Percentiles rank a stretch among this genome's conserved stretches.
Conservation (phyloP, 2,113 vertebrate genomes). For the Rhinoderma darwinii region DNA sequence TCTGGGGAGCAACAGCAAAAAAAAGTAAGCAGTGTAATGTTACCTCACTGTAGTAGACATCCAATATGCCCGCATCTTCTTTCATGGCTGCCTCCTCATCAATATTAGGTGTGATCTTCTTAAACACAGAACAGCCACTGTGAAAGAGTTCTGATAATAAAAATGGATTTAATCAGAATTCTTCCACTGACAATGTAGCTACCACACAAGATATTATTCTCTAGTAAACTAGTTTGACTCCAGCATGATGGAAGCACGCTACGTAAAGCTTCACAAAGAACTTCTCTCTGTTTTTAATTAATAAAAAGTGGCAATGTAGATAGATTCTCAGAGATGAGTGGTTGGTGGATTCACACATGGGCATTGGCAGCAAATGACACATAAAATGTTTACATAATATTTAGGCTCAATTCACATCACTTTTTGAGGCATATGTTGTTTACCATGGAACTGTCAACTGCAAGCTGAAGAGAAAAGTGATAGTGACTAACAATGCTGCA, state of each 20-base stretch:
- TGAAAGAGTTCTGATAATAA: constrained; percentile 83
- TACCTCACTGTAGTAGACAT: constrained; percentile 95
- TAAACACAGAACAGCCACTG: constrained; percentile 88
- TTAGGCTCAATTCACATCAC: too few relatives aligned
- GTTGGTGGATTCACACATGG: too few relatives aligned
- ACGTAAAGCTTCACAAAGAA: neutral
- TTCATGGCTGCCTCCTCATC: constrained; percentile 98
- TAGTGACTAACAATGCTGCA: too few relatives aligned
- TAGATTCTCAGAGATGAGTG: too few relatives aligned
- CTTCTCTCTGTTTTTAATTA: neutral
- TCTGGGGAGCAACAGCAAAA: neutral
- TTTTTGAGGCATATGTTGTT: too few relatives aligned
- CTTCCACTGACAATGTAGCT: neutral
- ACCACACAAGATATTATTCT: neutral
- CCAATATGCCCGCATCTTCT: constrained; percentile 95
- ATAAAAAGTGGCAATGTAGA: too few relatives aligned
- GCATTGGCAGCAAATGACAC: too few relatives aligned
- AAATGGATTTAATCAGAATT: neutral
- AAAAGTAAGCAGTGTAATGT: constrained; percentile 21
- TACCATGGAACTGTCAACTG: too few relatives aligned
- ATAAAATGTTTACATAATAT: too few relatives aligned
- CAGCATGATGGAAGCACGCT: neutral
- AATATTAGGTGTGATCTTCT: constrained; percentile 90
- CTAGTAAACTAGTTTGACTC: neutral
- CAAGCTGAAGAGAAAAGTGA: too few relatives aligned